phyloP scores from a whole-genome alignment of 2,797 vertebrate species.

The Odontamblyopus lacepedii region DNA sequence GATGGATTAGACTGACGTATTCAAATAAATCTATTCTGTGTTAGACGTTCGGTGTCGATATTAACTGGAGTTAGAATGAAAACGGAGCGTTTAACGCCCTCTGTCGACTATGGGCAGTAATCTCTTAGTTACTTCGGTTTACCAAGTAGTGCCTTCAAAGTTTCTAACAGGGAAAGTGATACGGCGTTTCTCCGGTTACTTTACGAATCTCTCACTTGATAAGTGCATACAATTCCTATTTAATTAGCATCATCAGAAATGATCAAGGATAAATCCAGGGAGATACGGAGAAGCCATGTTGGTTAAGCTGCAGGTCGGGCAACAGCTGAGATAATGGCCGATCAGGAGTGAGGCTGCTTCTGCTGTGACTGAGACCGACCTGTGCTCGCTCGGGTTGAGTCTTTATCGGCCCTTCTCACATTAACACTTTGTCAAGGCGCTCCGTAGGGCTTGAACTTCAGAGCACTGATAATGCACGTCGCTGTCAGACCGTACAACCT shows the following conservation, averaged over 20 bases:
- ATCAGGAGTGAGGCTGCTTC: constrained; percentile 57
- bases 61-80: constrained; percentile 13
- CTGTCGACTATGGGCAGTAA: constrained; percentile 38
- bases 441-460: constrained; percentile 2
- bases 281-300: constrained; percentile 68
- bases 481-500: constrained; percentile 47
- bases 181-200: background rate
- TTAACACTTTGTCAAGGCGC: constrained; percentile 9
- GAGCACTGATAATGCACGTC: background rate
- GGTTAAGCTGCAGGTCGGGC: constrained; percentile 69
- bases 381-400: constrained; percentile 15
- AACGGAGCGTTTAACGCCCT: constrained; percentile 38
- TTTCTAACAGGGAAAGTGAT: background rate
- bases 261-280: constrained; percentile 20
- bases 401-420: constrained; percentile 28
- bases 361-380: constrained; percentile 55
- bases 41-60: background rate
- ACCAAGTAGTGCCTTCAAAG: constrained; percentile 12
- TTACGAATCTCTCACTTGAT: background rate
- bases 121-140: background rate
- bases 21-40: background rate
- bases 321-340: constrained; percentile 79
- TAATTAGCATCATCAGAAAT: constrained; percentile 29
- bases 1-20: fast-evolving
- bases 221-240: background rate